Conservation (phyloP, 2,113 vertebrate species). For the Chauna torquata region DNA sequence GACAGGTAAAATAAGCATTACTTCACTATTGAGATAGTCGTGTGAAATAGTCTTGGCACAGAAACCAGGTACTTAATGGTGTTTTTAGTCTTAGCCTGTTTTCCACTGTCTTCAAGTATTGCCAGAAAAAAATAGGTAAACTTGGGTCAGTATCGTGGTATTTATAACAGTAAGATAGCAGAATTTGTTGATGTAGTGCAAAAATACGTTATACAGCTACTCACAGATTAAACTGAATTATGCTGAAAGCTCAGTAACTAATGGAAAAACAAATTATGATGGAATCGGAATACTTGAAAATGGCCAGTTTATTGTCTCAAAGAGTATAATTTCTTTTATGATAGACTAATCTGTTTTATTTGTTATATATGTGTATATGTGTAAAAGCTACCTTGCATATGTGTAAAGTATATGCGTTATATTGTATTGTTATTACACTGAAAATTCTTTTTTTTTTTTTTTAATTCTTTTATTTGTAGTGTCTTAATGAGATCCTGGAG, state of each 20-base stretch:
- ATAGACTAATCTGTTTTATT: not conserved
- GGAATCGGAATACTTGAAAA: not conserved
- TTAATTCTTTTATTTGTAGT: slow-evolving; percentile 74
- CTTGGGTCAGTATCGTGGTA: not conserved
- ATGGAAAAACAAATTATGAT: not conserved
- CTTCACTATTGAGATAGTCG: not conserved
- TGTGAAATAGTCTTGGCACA: not conserved
- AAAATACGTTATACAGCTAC: not conserved
- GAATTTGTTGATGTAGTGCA: not conserved
- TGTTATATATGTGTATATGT: not conserved
- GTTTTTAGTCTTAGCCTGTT: not conserved
- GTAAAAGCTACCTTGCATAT: no score
- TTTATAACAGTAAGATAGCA: not conserved
- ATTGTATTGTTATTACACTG: not conserved
- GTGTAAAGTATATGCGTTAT: not conserved
- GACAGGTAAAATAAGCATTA: not conserved
- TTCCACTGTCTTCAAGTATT: not conserved
- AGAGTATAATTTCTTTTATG: not conserved
- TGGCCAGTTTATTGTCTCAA: not conserved
- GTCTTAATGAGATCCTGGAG: slow-evolving; percentile 94
- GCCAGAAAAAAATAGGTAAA: not conserved
- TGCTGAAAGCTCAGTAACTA: not conserved
- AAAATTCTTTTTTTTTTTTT: not conserved
- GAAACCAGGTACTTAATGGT: not conserved
- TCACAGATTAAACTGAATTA: not conserved